A percentile compares a stretch with the other conserved stretches of the same genome.
Evolutionary conservation across 1,140 invertebrate species (phyloP).

Genomic region (Pogonus chalceus): DNA sequence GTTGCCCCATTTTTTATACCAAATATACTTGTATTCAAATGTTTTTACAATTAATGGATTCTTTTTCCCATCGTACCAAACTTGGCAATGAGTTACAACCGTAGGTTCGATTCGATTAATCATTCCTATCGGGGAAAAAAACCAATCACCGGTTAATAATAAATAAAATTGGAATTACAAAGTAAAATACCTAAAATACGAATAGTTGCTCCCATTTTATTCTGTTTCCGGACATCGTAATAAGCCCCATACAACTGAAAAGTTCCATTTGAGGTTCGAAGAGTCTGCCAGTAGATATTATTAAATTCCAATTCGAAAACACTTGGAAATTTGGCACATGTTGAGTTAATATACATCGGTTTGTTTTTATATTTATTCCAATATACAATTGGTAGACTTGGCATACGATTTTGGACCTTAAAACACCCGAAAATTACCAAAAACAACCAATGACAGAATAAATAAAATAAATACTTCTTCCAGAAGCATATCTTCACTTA

Average conservation of each 20-base stretch:
- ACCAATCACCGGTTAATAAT: no score
- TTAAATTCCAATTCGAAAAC: slow-evolving; percentile 85
- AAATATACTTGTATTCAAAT: slow-evolving; percentile 87
- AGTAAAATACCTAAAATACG: no score
- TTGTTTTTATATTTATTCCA: slow-evolving; percentile 71
- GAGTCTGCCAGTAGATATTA: slow-evolving; percentile 82
- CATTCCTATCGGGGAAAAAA: no score
- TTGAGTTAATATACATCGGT: slow-evolving; percentile 60
- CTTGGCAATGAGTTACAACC: slow-evolving; percentile 72
- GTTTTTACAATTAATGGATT: slow-evolving; percentile 63
- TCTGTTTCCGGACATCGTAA: slow-evolving; percentile 68
- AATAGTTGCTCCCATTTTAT: slow-evolving; percentile 67
- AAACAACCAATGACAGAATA: no score
- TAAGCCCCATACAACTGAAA: slow-evolving; percentile 86
- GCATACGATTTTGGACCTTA: slow-evolving; percentile 58
- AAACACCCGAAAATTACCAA: no score
- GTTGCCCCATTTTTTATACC: slow-evolving; percentile 91
- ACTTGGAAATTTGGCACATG: slow-evolving; percentile 70
- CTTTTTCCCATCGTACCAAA: slow-evolving; percentile 80
- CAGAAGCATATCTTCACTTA: slow-evolving; percentile 66
- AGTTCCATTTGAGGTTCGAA: slow-evolving; percentile 69
- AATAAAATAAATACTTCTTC: no score
- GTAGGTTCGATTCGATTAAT: slow-evolving; percentile 79
- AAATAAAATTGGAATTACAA: no score
- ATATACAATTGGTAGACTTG: slow-evolving; percentile 71